Conservation (phyloP, 2,797 vertebrate genomes). For the Eupleurogrammus muticus region DNA sequence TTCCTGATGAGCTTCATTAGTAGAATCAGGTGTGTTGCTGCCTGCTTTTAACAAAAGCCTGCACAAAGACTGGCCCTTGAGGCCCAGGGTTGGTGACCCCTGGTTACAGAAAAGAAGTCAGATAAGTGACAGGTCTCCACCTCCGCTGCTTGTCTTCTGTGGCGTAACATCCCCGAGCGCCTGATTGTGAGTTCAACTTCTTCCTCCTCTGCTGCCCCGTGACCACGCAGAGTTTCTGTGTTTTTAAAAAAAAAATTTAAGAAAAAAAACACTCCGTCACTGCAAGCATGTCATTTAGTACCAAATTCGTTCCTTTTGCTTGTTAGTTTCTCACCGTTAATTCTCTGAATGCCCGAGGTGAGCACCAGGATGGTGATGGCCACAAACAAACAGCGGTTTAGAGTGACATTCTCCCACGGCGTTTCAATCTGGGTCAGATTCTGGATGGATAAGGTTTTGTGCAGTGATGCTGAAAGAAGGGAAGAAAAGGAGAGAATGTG, state of each 20-base stretch:
- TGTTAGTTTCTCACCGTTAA: conserved; percentile 84
- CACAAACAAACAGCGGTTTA: conserved; percentile 93
- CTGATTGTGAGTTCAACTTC: conserved; percentile 61
- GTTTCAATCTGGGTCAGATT: conserved; percentile 70
- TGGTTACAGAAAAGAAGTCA: accelerated
- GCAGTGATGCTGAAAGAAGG: conserved; percentile 58
- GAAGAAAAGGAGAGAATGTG: background rate
- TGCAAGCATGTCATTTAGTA: background rate
- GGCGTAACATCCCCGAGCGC: conserved; percentile 47
- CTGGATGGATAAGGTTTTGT: conserved; percentile 67
- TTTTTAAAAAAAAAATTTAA: conserved; percentile 3
- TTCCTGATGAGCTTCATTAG: too few species aligned
- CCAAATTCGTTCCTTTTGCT: background rate
- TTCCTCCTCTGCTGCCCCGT: conserved; percentile 50
- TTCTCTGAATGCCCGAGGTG: conserved; percentile 89
- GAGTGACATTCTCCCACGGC: conserved; percentile 91
- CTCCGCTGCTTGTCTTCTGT: conserved; percentile 62
- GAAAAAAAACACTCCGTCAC: conserved; percentile 7
- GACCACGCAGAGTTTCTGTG: conserved; percentile 78
- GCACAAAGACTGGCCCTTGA: too few species aligned
- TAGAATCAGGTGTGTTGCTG: too few species aligned
- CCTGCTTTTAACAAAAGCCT: too few species aligned
- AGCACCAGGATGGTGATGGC: conserved; percentile 90
- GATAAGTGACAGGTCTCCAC: conserved; percentile 48
- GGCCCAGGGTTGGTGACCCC: too few species aligned